Evolutionary conservation across 2,797 vertebrate species (phyloP), one percentile per base, ranked within the genome.

Genomic region (Melanotaenia nigrans): DNA sequence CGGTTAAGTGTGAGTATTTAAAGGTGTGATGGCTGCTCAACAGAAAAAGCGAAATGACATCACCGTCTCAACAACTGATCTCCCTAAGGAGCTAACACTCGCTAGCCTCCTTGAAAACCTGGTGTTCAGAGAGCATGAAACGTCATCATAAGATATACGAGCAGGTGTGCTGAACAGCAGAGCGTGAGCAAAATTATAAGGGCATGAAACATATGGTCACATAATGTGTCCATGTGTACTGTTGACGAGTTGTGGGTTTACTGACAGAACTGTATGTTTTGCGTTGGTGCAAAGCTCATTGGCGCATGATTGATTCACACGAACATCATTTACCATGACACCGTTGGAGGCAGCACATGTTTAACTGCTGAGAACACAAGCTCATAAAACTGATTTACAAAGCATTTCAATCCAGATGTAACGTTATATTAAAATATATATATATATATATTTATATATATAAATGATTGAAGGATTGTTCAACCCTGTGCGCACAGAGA

Each of bases 121-220:
- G 33, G 24, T 55, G 74, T 58, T 80, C 73, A 66, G 33, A 38
- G 22, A 84, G 73, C 75, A 73, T 85, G 64, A 82, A 83, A 70
- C 65, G 38, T 47, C 35, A 60, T 63, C 63, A 66, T 54, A 28
- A 67, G 81, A 74, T 69, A 45, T 70, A 70, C 35, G 80, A 83
- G 71, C 85, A 87, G 87, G 88, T 90, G 89, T 78, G 77, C 66
- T 68, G 68, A 75, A 82, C 69, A 77, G 68, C 2, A 42, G 64
- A 81, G 80, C 57, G 54, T 69, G 81, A 84, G 81, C 38, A 9
- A 61, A 85, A 36, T 57, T 83, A 84, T 49, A 68, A 60, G 61
- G 54, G 54, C 83, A 59, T 86, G 79, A 87, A 89, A 77, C 85
- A 87, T 82, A 83, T 76, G 89, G 81, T 55, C 61, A 61, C 73